These are phyloP conservation scores for Drosophila melanosoma DNA, from an alignment of 2,888 invertebrate species.

Conservation along the genomic window DNA sequence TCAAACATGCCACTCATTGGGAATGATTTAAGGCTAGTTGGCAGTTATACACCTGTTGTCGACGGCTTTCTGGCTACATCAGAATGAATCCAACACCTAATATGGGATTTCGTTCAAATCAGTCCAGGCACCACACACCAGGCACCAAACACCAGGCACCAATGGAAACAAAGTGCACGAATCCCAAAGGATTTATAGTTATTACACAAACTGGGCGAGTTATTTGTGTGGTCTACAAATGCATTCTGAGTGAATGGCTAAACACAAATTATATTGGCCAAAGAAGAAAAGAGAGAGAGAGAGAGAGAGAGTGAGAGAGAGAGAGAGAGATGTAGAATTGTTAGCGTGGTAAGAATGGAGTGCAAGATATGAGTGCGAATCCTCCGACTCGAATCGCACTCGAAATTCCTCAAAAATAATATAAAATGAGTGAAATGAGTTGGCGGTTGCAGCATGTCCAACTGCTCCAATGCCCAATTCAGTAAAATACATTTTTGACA, in stretches of 20 bases:
- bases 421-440: conserved; percentile 42
- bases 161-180: conserved; percentile 40
- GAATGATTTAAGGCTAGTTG: background rate
- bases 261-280: conserved; percentile 11
- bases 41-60: conserved; percentile 13
- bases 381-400: conserved; percentile 14
- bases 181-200: conserved; percentile 13
- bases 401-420: conserved; percentile 10
- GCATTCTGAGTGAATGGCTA: conserved; percentile 44
- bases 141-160: conserved; percentile 20
- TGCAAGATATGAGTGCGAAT: conserved; percentile 60
- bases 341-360: conserved; percentile 48
- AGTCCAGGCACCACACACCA: background rate
- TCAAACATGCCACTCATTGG: conserved; percentile 17
- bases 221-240: conserved; percentile 24
- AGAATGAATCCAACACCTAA: conserved; percentile 7
- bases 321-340: background rate
- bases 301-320: background rate
- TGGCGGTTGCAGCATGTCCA: conserved; percentile 51
- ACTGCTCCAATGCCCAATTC: conserved; percentile 16
- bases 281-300: conserved; percentile 4
- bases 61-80: background rate
- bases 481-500: conserved; percentile 32
- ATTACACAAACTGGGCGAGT: background rate
- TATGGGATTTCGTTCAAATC: background rate